phyloP scores from a whole-genome alignment of 2,113 vertebrate genomes.

The Monopterus albus region DNA sequence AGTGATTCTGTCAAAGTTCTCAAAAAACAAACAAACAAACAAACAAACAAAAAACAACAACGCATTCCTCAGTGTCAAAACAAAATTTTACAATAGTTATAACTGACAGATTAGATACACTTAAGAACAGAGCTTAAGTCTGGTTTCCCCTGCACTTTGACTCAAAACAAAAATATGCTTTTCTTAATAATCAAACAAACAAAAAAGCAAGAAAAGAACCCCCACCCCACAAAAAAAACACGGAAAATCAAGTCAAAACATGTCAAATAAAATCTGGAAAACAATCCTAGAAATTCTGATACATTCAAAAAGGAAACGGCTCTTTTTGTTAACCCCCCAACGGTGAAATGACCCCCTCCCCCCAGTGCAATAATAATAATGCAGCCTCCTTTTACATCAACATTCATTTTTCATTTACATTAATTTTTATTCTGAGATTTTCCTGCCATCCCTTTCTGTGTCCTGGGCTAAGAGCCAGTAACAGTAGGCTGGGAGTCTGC shows the following conservation, averaged over 20 bases:
- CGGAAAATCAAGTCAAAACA: slow-evolving; percentile 5
- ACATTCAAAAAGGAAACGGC: slow-evolving; percentile 28
- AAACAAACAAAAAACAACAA: no score
- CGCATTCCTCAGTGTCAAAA: no score
- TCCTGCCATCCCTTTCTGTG: slow-evolving; percentile 52
- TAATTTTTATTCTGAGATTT: slow-evolving; percentile 74
- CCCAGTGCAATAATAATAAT: slow-evolving; percentile 57
- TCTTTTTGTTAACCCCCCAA: no score
- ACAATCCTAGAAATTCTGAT: slow-evolving; percentile 27
- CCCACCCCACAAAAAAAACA: background rate
- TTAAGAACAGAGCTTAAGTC: no score
- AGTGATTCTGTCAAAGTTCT: background rate
- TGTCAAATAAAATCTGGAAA: slow-evolving; percentile 19
- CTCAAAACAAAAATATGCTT: no score
- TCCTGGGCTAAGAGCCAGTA: slow-evolving; percentile 71
- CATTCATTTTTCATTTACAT: slow-evolving; percentile 79
- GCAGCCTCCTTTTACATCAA: slow-evolving; percentile 66
- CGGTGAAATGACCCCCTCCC: no score
- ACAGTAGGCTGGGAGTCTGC: slow-evolving; percentile 67
- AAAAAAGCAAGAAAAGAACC: no score
- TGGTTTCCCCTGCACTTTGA: no score
- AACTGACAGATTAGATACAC: no score
- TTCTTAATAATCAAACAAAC: no score
- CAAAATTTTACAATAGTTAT: no score
- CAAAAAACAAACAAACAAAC: no score